A percentile compares a stretch with the other conserved stretches of the same genome.
Evolutionary conservation across 2,888 invertebrate species (phyloP).

Genomic region (Eueremaeus valkanovi): DNA sequence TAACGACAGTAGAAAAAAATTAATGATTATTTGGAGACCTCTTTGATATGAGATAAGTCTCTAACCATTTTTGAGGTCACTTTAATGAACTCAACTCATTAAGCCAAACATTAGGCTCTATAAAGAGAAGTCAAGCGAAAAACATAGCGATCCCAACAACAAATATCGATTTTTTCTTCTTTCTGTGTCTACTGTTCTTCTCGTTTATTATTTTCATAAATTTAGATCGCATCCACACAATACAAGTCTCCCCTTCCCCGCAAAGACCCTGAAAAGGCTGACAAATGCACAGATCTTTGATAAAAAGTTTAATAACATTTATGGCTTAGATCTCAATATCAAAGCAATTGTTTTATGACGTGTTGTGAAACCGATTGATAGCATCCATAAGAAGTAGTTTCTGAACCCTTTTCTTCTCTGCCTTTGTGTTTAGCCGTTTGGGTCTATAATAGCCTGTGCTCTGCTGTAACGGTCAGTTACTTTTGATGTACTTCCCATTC

Average conservation of each 20-base stretch:
- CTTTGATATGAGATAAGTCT: background rate
- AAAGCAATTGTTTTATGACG: conserved; percentile 17
- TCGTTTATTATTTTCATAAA: conserved; percentile 8
- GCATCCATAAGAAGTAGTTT: background rate
- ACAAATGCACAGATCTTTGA: conserved; percentile 18
- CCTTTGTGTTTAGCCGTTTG: background rate
- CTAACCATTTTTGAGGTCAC: conserved; percentile 4
- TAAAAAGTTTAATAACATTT: conserved; percentile 29
- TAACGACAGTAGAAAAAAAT: background rate
- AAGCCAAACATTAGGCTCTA: background rate
- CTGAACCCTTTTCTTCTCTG: background rate
- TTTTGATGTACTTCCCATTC: conserved; percentile 31
- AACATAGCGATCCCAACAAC: background rate
- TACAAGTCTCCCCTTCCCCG: conserved; percentile 10
- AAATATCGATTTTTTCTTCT: conserved; percentile 20
- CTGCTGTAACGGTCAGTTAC: conserved; percentile 7
- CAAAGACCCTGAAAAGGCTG: conserved; percentile 14
- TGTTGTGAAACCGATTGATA: background rate
- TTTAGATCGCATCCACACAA: background rate
- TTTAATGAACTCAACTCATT: conserved; percentile 19
- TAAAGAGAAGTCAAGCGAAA: background rate
- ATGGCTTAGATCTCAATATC: background rate
- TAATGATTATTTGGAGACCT: conserved; percentile 3
- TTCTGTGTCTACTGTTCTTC: background rate
- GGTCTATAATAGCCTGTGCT: background rate